Evolutionary conservation across 2,888 invertebrate species (phyloP).

Genomic region (Malacosoma neustria): DNA sequence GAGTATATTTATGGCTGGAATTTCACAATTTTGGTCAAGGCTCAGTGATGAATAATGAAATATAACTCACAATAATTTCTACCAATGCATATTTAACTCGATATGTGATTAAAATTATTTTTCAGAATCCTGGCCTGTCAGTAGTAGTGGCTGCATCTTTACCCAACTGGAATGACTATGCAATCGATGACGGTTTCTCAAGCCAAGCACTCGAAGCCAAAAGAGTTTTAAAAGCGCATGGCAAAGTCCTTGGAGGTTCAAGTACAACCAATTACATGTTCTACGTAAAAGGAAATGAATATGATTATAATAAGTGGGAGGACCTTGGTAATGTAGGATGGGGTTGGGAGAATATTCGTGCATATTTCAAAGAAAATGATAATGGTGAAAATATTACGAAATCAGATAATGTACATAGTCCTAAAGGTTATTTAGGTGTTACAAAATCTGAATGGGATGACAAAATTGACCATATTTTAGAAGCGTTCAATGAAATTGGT

Average conservation of each 20-base stretch:
- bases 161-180: constrained; percentile 35
- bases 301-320: constrained; percentile 73
- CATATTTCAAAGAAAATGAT: constrained; percentile 36
- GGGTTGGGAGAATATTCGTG: constrained; percentile 30
- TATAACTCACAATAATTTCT: too few relatives aligned
- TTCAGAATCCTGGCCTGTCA: constrained; percentile 38
- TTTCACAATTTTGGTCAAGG: too few relatives aligned
- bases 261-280: constrained; percentile 79
- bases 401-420: constrained; percentile 31
- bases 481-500: constrained; percentile 32
- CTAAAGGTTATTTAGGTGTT: constrained; percentile 28
- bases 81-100: too few relatives aligned
- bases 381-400: constrained; percentile 27
- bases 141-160: constrained; percentile 20
- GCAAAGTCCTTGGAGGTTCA: constrained; percentile 79
- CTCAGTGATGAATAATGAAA: too few relatives aligned
- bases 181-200: constrained; percentile 30
- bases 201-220: constrained; percentile 27
- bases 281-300: constrained; percentile 77
- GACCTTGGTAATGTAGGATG: constrained; percentile 70
- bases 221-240: constrained; percentile 63
- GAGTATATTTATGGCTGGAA: too few relatives aligned
- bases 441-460: constrained; percentile 33
- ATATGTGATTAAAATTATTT: too few relatives aligned
- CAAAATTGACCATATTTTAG: constrained; percentile 39